A percentile compares a stretch with the other conserved stretches of the same genome.
Evolutionary conservation across 2,113 vertebrate species (phyloP).

Genomic region (Cyphomyrus plagiostoma): DNA sequence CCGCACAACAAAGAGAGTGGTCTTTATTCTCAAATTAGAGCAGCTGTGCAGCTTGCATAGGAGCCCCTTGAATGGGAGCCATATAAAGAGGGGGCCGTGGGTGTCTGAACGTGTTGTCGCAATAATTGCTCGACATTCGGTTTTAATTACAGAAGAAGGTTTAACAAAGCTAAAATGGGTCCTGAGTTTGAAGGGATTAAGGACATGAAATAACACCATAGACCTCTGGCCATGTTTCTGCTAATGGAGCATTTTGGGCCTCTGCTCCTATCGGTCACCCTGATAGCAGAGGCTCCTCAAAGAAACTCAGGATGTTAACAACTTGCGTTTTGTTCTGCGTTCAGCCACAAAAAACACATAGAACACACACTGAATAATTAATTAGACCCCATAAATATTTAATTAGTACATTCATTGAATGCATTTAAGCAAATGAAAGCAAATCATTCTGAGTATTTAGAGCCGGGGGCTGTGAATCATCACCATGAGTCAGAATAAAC

Average conservation of each 20-base stretch:
- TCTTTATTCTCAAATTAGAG: constrained; percentile 76
- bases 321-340: not conserved
- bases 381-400: not conserved
- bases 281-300: not conserved
- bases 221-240: not conserved
- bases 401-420: not conserved
- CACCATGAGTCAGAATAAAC: not conserved
- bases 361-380: not conserved
- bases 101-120: constrained; percentile 53
- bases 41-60: constrained; percentile 67
- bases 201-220: not conserved
- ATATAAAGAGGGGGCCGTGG: constrained; percentile 67
- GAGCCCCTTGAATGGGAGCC: constrained; percentile 68
- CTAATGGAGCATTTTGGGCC: not conserved
- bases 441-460: not conserved
- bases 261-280: not conserved
- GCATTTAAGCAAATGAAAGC: not conserved
- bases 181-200: constrained; percentile 17
- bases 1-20: constrained; percentile 63
- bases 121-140: constrained; percentile 36
- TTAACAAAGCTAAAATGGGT: constrained; percentile 27
- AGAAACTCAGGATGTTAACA: too few relatives aligned
- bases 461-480: not conserved
- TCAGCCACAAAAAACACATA: not conserved
- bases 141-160: constrained; percentile 27